These are phyloP conservation scores for Prenolepis imparis DNA, from an alignment of 2,888 invertebrate species.

Conservation along the genomic window DNA sequence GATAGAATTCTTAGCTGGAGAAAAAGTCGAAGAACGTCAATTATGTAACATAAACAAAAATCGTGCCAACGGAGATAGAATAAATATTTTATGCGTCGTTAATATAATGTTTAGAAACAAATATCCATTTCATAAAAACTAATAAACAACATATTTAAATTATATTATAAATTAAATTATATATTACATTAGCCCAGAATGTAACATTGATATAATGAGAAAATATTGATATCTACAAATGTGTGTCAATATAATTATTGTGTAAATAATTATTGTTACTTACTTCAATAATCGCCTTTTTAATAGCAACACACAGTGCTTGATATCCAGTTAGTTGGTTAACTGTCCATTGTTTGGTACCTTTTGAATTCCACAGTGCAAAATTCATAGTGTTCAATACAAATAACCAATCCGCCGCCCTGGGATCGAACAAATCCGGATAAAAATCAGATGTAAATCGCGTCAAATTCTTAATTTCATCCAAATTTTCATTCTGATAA, in stretches of 20 bases:
- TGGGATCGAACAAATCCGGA: conserved; percentile 90
- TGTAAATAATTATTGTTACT: conserved; percentile 39
- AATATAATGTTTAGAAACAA: background rate
- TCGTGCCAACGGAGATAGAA: background rate
- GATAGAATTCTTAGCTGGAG: background rate
- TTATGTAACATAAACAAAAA: background rate
- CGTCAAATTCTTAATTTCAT: background rate
- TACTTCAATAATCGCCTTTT: conserved; percentile 93
- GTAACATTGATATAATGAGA: background rate
- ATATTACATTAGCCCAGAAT: background rate
- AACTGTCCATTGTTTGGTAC: conserved; percentile 90
- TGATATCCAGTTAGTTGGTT: conserved; percentile 95
- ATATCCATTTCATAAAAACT: background rate
- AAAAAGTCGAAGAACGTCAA: background rate
- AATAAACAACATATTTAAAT: background rate
- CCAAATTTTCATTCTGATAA: accelerated
- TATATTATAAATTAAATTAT: conserved; percentile 4
- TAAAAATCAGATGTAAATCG: conserved; percentile 85
- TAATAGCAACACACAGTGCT: conserved; percentile 95
- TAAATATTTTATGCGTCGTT: background rate
- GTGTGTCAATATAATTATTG: background rate
- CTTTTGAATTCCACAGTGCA: conserved; percentile 95
- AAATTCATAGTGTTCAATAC: conserved; percentile 97
- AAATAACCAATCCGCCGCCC: conserved; percentile 95
- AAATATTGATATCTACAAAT: background rate